Evolutionary conservation across 2,113 vertebrate species (phyloP).

Genomic region (Sprattus sprattus): DNA sequence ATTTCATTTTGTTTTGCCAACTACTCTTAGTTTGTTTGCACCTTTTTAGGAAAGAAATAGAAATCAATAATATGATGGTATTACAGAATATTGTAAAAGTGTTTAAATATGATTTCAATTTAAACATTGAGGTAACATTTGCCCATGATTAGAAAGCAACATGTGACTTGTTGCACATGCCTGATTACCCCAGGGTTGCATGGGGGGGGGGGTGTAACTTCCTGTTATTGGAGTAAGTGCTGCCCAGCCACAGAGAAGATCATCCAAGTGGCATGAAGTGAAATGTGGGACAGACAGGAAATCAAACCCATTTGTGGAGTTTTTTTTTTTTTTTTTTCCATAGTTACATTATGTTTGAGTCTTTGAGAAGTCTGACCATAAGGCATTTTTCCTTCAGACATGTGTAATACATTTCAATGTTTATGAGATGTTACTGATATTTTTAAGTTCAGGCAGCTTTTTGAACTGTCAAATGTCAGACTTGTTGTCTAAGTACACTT

Average conservation of each 20-base stretch:
- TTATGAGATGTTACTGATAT: neutral
- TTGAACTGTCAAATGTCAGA: neutral
- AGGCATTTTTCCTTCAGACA: neutral
- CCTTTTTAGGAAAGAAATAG: neutral
- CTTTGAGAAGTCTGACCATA: too few relatives aligned
- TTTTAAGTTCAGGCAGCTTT: neutral
- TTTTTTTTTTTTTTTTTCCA: neutral
- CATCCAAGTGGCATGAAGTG: neutral
- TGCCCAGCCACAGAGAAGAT: neutral
- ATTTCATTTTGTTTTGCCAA: neutral
- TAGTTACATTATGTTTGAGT: neutral
- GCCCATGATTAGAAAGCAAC: neutral
- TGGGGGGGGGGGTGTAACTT: neutral
- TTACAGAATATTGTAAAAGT: neutral
- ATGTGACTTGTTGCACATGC: neutral
- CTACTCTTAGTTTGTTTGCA: neutral
- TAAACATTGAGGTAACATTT: neutral
- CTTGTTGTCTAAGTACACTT: neutral
- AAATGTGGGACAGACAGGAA: slow-evolving; percentile 5
- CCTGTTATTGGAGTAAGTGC: too few relatives aligned
- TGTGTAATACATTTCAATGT: neutral
- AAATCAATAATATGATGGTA: neutral
- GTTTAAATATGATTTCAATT: neutral
- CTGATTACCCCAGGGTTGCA: neutral
- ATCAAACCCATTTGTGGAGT: neutral